Evolutionary conservation across 2,888 invertebrate species (phyloP).

Genomic region (Latrodectus hesperus): DNA sequence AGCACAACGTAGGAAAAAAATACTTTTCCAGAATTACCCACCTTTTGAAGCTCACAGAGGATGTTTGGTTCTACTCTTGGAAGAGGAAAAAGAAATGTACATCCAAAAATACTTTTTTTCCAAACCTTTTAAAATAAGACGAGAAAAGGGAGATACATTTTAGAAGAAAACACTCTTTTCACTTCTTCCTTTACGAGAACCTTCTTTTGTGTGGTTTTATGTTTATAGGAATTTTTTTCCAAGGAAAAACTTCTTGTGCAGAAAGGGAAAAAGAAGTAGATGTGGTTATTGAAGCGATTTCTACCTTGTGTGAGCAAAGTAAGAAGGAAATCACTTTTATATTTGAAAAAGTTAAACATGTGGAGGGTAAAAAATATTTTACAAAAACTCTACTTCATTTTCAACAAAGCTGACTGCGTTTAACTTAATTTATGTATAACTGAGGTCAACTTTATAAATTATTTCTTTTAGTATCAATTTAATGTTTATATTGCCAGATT

Average conservation of each 20-base stretch:
- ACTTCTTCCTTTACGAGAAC: constrained; percentile 21
- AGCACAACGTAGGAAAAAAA: too few species aligned
- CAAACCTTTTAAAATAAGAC: background rate
- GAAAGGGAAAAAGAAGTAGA: background rate
- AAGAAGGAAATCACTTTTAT: constrained; percentile 20
- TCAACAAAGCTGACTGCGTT: too few species aligned
- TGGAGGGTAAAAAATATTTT: too few species aligned
- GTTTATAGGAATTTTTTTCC: constrained; percentile 10
- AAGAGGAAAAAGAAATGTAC: background rate
- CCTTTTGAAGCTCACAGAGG: background rate
- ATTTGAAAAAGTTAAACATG: background rate
- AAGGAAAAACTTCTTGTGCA: background rate
- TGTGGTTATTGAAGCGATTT: constrained; percentile 58
- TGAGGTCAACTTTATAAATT: too few species aligned
- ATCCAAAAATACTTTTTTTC: background rate
- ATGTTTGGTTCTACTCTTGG: background rate
- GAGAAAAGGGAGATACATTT: background rate
- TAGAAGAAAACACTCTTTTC: background rate
- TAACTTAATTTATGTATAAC: too few species aligned
- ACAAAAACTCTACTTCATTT: too few species aligned
- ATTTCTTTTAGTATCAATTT: too few species aligned
- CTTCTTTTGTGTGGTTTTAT: constrained; percentile 39
- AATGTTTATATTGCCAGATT: too few species aligned
- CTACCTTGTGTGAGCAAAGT: constrained; percentile 7
- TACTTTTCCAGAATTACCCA: background rate